Evolutionary conservation across 2,888 invertebrate species (phyloP), one percentile per base, ranked within the genome.

Genomic region (Temnothorax rugatulus): DNA sequence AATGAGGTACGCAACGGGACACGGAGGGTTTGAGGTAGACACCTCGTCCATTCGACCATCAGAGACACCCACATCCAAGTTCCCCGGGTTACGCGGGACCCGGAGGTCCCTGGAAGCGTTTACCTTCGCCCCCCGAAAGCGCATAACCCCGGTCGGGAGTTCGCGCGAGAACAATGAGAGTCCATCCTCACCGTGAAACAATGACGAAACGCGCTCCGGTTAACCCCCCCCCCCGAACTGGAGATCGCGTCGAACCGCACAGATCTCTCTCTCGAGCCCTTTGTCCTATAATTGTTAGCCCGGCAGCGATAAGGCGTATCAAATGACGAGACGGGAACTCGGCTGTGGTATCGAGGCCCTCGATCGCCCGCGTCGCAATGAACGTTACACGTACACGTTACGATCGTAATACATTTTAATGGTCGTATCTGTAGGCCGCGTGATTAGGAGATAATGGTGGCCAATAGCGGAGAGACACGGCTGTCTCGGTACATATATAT

Each of bases 121-220:
- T 82, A 69, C 82, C 61, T 59, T 50, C 68, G 34, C 34, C 68
- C 71, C 81, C 81, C 59, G 79, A 69, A 87, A 85, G 86, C 83
- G 83, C 85, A 86, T 84, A 73, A 54, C 64, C 64, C 25, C 41
- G 69, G 57, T 38, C 84, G 64, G 63, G n/a, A 29, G 41, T 64
- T 64, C 71, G 64, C 77, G 44, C 25, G 66, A 38, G 73, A 91
- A 91, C 91, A 92, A 92, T 91, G 86, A 82, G 77, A 75, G 85
- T 76, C 83, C 73, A 81, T 84, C 84, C 83, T 69, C 71, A 79
- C 83, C 82, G 77, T 81, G 82, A 88, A 88, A 86, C 89, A 91
- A 92, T 90, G 88, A 87, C 84, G 85, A 84, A 90, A 88, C 84
- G 85, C 86, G 75, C 57, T 84, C 86, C 77, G 88, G 84, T 90